Evolutionary conservation across 2,113 vertebrate genomes (phyloP).

Genomic region (Otus sunia): DNA sequence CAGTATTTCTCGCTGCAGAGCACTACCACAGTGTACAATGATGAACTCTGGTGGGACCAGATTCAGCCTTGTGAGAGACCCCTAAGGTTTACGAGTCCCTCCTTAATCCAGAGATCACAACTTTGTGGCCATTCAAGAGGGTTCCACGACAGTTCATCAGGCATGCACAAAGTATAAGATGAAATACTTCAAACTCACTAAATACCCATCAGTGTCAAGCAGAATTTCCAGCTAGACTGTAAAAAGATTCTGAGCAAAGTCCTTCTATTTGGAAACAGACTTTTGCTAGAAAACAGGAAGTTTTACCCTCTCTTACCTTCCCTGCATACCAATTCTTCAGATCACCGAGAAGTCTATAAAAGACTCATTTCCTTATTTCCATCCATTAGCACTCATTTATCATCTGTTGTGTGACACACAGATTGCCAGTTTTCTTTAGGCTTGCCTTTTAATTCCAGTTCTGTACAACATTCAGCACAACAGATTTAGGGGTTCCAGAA

Average conservation of each 20-base stretch:
- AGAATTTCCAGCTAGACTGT: not conserved
- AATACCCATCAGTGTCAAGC: not conserved
- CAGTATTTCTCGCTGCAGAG: not conserved
- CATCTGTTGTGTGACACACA: not conserved
- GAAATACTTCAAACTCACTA: not conserved
- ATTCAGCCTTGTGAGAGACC: not conserved
- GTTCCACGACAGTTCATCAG: not conserved
- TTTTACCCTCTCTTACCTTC: not conserved
- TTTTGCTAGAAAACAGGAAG: not conserved
- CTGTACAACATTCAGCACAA: not conserved
- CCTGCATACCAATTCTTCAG: not conserved
- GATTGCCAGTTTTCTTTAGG: not conserved
- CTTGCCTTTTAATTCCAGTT: not conserved
- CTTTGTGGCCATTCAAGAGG: not conserved
- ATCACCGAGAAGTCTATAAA: not conserved
- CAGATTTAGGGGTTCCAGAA: not conserved
- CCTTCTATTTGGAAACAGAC: not conserved
- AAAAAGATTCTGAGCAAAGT: not conserved
- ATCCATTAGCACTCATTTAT: not conserved
- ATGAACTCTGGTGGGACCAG: not conserved
- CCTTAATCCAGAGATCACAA: not conserved
- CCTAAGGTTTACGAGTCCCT: not conserved
- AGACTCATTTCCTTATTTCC: not conserved
- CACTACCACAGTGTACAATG: not conserved
- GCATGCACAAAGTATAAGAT: not conserved